Base-by-base conservation (phyloP, 1,140 invertebrate species). In the Teleopsis dalmanni region DNA sequence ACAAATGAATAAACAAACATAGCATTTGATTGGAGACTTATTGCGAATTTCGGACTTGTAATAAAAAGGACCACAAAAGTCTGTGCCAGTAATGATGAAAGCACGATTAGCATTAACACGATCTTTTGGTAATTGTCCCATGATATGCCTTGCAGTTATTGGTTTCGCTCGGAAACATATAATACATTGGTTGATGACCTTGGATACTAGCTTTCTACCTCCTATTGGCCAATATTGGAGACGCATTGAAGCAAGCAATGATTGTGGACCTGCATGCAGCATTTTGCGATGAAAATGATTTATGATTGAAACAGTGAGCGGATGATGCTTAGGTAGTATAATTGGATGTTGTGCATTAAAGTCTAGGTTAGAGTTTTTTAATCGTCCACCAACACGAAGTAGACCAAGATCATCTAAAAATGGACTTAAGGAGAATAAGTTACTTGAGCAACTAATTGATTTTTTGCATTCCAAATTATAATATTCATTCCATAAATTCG, bases 11-110 rank as follows among this genome's bases (percentile, higher is more conserved):
- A 60, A 33, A 22, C 44, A 52, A 5, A 69, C 52, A 31, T 65
- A 70, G 21, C 43, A 38, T 31, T 62, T 71, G 8, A 48, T 31
- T 16, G 33, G 50, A 6, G 31, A 27, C 3, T 53, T 52, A 11
- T 56, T 51, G 19, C 54, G 50, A 0, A 36, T 37, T 10, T 35
- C 48, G 10, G 11, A 48, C 50, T 60, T 67, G 1, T 71, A 43
- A 2, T 48, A 23, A 8, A 67, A 52, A 3, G 66, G 64, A 14
- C 71, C 71, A n/a, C 57, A 60, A 37, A 64, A 71, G 47, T 72
- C 65, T 3, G 68, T 48, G 0, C 65, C 69, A 16, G 54, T 44
- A 29, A 47, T 19, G 9, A 25, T 9, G 51, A 73, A 67, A 21
- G 57, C 50, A 7, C 35, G 40, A n/a, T 33, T 40, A 13, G 46